Evolutionary conservation across 2,797 vertebrate species (phyloP).

Genomic region (Gymnodraco acuticeps): DNA sequence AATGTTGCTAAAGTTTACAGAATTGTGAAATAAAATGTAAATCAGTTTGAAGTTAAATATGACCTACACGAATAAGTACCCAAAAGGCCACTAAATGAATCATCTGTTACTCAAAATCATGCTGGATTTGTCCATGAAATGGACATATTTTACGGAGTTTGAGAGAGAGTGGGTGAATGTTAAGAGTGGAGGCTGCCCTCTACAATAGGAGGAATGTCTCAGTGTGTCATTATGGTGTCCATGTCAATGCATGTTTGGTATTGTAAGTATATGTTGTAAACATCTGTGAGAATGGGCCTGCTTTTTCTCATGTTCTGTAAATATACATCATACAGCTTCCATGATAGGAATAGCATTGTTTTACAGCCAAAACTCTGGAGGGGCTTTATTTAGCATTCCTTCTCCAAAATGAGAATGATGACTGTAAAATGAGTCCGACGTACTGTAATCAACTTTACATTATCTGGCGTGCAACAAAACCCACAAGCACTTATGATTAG

Average conservation of each 20-base stretch:
- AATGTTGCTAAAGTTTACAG: too few relatives aligned
- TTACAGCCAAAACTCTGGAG: conserved; percentile 60
- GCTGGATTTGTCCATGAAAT: conserved; percentile 23
- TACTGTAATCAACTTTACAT: conserved; percentile 74
- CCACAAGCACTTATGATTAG: conserved; percentile 50
- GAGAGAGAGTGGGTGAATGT: conserved; percentile 39
- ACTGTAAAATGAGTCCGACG: conserved; percentile 65
- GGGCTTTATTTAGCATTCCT: conserved; percentile 67
- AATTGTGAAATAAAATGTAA: neutral
- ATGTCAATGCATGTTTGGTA: conserved; percentile 75
- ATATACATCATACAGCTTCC: conserved; percentile 68
- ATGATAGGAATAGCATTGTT: conserved; percentile 71
- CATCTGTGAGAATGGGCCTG: conserved; percentile 65
- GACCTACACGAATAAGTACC: too few relatives aligned
- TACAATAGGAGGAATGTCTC: conserved; percentile 74
- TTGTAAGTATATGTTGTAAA: conserved; percentile 79
- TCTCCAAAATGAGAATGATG: conserved; percentile 48
- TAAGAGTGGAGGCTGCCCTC: conserved; percentile 45
- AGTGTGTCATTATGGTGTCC: conserved; percentile 77
- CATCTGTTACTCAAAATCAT: too few relatives aligned
- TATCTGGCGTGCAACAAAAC: conserved; percentile 47
- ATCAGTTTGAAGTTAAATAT: neutral
- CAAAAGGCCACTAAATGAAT: too few relatives aligned
- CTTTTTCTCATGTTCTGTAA: conserved; percentile 70
- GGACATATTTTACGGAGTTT: conserved; percentile 29